These are phyloP conservation scores for Adelosebastes latens DNA, from an alignment of 2,797 vertebrate genomes.

Conservation along the genomic window DNA sequence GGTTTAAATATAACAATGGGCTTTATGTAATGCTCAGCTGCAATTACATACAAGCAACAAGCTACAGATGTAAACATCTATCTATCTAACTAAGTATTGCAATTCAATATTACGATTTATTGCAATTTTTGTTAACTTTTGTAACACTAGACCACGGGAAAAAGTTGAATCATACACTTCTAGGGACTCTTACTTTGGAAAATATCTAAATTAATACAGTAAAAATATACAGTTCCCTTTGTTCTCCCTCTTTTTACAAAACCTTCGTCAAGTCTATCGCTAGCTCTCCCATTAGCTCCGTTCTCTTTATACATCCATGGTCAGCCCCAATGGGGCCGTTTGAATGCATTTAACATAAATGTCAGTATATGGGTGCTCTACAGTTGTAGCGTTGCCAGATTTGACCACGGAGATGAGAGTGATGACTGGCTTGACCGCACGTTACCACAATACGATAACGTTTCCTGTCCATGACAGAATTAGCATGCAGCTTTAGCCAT, in stretches of 20 bases:
- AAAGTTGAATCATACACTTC: no score
- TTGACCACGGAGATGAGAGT: background rate
- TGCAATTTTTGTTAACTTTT: no score
- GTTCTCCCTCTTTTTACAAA: no score
- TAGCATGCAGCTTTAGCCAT: background rate
- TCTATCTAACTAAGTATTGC: background rate
- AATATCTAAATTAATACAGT: background rate
- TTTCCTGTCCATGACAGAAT: no score
- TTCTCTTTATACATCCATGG: background rate
- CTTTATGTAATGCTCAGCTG: constrained; percentile 22
- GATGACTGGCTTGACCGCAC: no score
- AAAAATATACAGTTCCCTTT: background rate
- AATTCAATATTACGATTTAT: accelerated
- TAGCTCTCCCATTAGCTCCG: background rate
- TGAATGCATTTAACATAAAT: background rate
- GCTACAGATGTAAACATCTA: background rate
- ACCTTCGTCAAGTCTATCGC: accelerated
- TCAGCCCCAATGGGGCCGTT: no score
- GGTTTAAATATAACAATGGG: constrained; percentile 45
- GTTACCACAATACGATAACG: no score
- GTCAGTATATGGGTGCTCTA: background rate
- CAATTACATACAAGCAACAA: background rate
- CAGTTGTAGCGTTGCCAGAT: background rate
- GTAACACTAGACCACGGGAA: no score
- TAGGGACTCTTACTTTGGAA: background rate